A percentile compares a stretch with the other conserved stretches of the same genome.
phyloP scores from a whole-genome alignment of 2,888 invertebrate species.

The Trachelus tabidus region DNA sequence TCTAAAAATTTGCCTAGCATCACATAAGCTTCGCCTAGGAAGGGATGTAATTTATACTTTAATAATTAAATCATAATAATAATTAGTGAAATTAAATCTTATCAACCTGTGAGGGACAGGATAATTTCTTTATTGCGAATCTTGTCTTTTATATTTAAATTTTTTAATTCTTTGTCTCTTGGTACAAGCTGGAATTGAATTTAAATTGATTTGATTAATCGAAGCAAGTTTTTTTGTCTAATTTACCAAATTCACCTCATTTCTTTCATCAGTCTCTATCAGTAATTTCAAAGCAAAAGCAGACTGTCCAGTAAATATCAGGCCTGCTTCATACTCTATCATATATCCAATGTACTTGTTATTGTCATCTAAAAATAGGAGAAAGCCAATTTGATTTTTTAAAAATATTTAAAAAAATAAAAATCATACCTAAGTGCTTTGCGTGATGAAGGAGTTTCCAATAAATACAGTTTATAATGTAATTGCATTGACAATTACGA shows the following conservation, averaged over 20 bases:
- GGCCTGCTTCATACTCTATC: conserved; percentile 55
- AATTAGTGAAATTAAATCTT: conserved; percentile 6
- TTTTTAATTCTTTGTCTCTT: neutral
- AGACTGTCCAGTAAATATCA: conserved; percentile 52
- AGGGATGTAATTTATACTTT: neutral
- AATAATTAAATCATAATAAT: neutral
- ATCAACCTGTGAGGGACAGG: conserved; percentile 30
- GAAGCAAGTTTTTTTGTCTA: neutral
- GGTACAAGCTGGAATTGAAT: neutral
- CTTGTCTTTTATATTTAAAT: neutral
- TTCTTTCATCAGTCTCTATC: conserved; percentile 36
- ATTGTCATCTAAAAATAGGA: conserved; percentile 24
- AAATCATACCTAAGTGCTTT: conserved; percentile 27
- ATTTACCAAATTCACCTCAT: conserved; percentile 22
- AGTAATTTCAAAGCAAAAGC: conserved; percentile 52
- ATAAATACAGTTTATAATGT: conserved; percentile 33
- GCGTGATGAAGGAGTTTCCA: conserved; percentile 36
- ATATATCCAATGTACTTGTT: conserved; percentile 50
- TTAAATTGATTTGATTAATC: neutral
- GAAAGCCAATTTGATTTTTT: neutral
- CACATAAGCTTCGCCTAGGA: conserved; percentile 41
- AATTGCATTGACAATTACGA: conserved; percentile 43
- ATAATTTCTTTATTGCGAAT: conserved; percentile 27
- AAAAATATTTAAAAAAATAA: neutral
- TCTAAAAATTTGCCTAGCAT: conserved; percentile 37